Percentiles rank a stretch among this genome's conserved stretches.
Conservation (phyloP, 2,113 vertebrate species). For the Serilophus lunatus region DNA sequence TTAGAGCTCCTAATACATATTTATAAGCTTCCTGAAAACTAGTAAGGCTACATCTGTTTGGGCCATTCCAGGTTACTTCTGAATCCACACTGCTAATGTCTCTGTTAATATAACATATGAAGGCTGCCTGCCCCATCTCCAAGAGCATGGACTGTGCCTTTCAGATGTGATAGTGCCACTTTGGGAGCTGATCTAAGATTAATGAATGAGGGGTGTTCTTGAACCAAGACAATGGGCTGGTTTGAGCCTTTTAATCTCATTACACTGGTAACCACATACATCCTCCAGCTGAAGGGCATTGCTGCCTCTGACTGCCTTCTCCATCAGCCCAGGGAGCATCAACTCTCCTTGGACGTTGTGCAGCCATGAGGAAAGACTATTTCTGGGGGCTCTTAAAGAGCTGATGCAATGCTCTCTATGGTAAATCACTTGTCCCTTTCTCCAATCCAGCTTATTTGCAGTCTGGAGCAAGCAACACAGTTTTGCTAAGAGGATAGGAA, state of each 20-base stretch:
- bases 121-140: not conserved
- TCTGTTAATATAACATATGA: not conserved
- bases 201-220: not conserved
- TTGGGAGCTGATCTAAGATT: not conserved
- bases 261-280: not conserved
- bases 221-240: not conserved
- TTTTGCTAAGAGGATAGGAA: not conserved
- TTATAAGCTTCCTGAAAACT: not conserved
- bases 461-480: not conserved
- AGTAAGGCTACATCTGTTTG: not conserved
- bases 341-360: not conserved
- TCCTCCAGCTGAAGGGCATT: not conserved
- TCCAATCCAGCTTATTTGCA: not conserved
- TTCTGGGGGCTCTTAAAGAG: not conserved
- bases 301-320: not conserved
- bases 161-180: accelerated
- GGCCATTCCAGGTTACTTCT: not conserved
- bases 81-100: not conserved
- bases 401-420: not conserved
- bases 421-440: not conserved
- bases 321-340: not conserved
- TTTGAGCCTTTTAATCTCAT: not conserved
- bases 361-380: not conserved
- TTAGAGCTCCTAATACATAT: not conserved
- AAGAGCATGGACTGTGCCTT: not conserved